phyloP scores from a whole-genome alignment of 2,113 vertebrate genomes.

The Bombycilla garrulus region DNA sequence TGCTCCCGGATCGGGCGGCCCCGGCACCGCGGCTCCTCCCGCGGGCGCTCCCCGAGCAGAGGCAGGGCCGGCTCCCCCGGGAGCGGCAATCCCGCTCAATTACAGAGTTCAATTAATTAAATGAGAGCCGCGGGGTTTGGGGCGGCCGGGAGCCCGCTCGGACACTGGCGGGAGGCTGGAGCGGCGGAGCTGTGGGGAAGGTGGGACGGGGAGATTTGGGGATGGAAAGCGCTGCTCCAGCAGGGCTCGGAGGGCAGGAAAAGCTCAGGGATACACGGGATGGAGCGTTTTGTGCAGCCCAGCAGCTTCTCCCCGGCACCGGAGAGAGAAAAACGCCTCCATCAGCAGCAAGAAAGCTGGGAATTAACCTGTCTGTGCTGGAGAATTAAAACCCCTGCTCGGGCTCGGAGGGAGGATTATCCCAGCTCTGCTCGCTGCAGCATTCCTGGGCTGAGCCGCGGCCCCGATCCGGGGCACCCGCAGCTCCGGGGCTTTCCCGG shows the following conservation, averaged over 20 bases:
- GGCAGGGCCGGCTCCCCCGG: neutral
- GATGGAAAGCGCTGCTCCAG: rapidly evolving
- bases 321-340: neutral
- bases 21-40: neutral
- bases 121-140: rapidly evolving
- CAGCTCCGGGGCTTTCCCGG: neutral
- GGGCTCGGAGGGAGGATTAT: neutral
- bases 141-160: neutral
- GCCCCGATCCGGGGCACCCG: neutral
- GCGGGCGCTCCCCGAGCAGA: neutral
- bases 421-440: neutral
- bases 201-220: neutral
- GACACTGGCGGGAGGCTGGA: neutral
- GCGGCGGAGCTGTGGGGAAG: rapidly evolving
- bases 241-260: neutral
- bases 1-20: neutral
- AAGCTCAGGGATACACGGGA: neutral
- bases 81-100: neutral
- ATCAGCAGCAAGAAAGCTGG: neutral
- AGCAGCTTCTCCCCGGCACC: neutral
- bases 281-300: neutral
- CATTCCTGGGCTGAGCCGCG: neutral
- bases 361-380: neutral
- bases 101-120: neutral
- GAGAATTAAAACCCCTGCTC: neutral